Conservation (phyloP, 2,888 invertebrate species). For the Anoplius nigerrimus region DNA sequence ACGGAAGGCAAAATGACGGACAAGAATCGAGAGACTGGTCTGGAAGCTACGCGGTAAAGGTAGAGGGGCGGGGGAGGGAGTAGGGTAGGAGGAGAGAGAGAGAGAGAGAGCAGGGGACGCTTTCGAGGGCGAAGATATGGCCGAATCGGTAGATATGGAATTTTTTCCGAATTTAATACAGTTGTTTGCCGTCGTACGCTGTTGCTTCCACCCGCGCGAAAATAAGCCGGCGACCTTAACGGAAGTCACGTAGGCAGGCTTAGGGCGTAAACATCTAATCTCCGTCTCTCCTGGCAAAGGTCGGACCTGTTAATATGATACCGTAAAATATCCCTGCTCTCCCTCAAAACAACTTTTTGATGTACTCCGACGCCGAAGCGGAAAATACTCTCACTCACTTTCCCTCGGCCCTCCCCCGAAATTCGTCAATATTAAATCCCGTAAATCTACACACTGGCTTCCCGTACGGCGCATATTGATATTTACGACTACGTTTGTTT, state of each 20-base stretch:
- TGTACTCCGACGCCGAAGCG: not conserved
- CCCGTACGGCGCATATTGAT: no score
- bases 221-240: conserved; percentile 66
- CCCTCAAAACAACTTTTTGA: conserved; percentile 35
- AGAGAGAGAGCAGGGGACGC: not conserved
- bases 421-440: no score
- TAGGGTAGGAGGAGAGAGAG: not conserved
- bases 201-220: conserved; percentile 55
- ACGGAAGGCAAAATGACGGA: no score
- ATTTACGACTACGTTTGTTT: no score
- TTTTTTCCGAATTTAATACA: conserved; percentile 59
- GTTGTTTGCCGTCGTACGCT: conserved; percentile 64
- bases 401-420: no score
- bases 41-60: no score
- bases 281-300: conserved; percentile 28
- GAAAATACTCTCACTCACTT: no score
- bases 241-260: conserved; percentile 70
- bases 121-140: not conserved
- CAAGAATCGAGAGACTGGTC: no score
- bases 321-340: conserved; percentile 55
- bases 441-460: no score
- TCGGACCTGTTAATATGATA: conserved; percentile 63
- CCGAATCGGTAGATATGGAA: conserved; percentile 32
- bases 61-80: no score
- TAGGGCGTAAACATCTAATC: conserved; percentile 60